These are phyloP conservation scores for Electrona antarctica DNA, from an alignment of 2,113 vertebrate species.

Conservation along the genomic window DNA sequence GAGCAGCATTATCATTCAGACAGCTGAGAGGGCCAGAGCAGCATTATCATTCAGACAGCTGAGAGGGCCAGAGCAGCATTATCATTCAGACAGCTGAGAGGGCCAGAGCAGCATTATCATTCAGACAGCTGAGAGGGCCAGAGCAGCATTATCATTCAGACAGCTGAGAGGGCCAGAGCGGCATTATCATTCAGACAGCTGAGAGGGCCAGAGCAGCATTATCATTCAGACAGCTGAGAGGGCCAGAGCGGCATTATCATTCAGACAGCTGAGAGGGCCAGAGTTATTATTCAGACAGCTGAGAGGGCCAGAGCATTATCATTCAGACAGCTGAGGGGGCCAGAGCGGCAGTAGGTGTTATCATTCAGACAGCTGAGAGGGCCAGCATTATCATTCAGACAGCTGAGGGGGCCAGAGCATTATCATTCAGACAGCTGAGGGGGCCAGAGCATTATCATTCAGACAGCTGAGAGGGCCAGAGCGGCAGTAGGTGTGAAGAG, in stretches of 20 bases:
- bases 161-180: slow-evolving; percentile 47
- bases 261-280: slow-evolving; percentile 52
- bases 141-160: slow-evolving; percentile 44
- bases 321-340: slow-evolving; percentile 54
- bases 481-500: slow-evolving; percentile 41
- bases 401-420: slow-evolving; percentile 48
- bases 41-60: slow-evolving; percentile 52
- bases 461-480: slow-evolving; percentile 49
- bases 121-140: slow-evolving; percentile 52
- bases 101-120: slow-evolving; percentile 39
- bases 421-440: slow-evolving; percentile 48
- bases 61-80: slow-evolving; percentile 43
- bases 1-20: slow-evolving; percentile 44
- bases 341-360: slow-evolving; percentile 34
- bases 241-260: slow-evolving; percentile 39
- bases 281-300: slow-evolving; percentile 52
- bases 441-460: slow-evolving; percentile 56
- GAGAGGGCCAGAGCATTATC: slow-evolving; percentile 47
- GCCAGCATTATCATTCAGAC: slow-evolving; percentile 51
- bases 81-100: slow-evolving; percentile 57
- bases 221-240: slow-evolving; percentile 57
- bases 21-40: slow-evolving; percentile 47
- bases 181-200: slow-evolving; percentile 52
- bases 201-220: slow-evolving; percentile 43
- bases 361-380: slow-evolving; percentile 56